Conservation (phyloP, 2,113 vertebrate genomes). For the Embiotoca jacksoni region DNA sequence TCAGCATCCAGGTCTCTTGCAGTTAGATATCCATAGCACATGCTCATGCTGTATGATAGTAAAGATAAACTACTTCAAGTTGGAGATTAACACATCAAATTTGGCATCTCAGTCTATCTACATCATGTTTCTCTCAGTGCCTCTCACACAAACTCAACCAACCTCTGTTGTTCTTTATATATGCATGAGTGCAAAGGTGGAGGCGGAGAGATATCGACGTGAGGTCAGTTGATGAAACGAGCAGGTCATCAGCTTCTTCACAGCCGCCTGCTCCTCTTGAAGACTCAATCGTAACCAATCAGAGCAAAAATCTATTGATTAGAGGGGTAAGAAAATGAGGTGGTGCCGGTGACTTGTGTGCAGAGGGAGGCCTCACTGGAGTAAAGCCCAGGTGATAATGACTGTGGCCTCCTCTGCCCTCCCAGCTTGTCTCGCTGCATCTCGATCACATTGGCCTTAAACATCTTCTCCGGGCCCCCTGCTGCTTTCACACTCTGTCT, state of each 20-base stretch:
- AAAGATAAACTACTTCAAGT: no score
- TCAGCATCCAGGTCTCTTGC: no score
- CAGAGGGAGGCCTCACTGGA: conserved; percentile 7
- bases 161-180: conserved; percentile 15
- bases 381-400: conserved; percentile 63
- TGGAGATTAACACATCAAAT: no score
- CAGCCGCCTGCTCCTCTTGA: conserved; percentile 47
- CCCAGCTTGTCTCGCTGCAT: conserved; percentile 52
- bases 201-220: conserved; percentile 14
- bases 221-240: conserved; percentile 44
- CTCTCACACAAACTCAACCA: background rate
- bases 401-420: conserved; percentile 38
- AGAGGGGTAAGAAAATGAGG: conserved; percentile 53
- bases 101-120: background rate
- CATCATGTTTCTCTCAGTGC: background rate
- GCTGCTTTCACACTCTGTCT: conserved; percentile 46
- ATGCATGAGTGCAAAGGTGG: background rate
- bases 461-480: conserved; percentile 51
- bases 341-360: conserved; percentile 26
- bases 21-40: no score
- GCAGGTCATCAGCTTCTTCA: conserved; percentile 41
- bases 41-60: no score
- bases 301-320: conserved; percentile 79
- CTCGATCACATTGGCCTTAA: conserved; percentile 55
- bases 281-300: conserved; percentile 72